These are phyloP conservation scores for Paramormyrops hopkinsi DNA, from an alignment of 2,797 vertebrate genomes.

Conservation along the genomic window DNA sequence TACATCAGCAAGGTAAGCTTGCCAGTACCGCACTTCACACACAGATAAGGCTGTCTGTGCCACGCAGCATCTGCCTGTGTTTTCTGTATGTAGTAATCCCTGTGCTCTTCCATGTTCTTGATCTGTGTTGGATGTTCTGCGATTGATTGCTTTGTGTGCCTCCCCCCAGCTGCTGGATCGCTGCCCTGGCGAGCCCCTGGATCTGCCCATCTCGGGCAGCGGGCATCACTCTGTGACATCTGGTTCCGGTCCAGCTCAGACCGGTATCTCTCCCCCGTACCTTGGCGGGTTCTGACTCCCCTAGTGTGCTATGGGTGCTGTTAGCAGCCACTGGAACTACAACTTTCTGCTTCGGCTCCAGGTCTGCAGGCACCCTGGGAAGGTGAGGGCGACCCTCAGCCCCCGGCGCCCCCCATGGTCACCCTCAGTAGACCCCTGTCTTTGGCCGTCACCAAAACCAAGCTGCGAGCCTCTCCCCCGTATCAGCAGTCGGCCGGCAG, in stretches of 20 bases:
- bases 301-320: not conserved
- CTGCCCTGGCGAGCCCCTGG: constrained; percentile 16
- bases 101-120: not conserved
- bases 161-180: constrained; percentile 20
- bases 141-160: not conserved
- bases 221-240: not conserved
- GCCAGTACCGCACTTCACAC: not conserved
- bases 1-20: constrained; percentile 18
- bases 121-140: not conserved
- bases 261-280: not conserved
- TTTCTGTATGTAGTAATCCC: not conserved
- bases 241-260: not conserved
- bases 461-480: not conserved
- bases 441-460: constrained; percentile 12
- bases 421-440: not conserved
- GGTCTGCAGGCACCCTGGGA: not conserved
- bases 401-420: not conserved
- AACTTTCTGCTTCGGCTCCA: not conserved
- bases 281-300: not conserved
- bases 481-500: not conserved
- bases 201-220: not conserved
- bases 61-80: not conserved
- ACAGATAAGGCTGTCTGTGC: not conserved
- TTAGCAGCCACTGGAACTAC: not conserved
- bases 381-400: not conserved